Conservation (phyloP, 2,797 vertebrate genomes). For the Hylomyscus alleni region DNA sequence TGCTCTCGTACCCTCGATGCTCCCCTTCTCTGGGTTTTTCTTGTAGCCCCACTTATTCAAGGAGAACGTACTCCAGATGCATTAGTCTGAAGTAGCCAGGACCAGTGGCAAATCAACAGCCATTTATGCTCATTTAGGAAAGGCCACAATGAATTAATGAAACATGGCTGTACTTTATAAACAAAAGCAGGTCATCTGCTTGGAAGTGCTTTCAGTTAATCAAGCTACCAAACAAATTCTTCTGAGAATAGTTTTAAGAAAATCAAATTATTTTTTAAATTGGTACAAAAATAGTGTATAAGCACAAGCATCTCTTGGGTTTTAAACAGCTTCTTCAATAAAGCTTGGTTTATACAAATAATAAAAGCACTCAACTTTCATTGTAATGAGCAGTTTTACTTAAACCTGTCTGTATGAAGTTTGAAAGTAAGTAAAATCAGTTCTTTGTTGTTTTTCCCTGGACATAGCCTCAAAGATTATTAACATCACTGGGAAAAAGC, state of each 20-base stretch:
- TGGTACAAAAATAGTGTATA: slow-evolving; percentile 42
- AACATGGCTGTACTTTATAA: slow-evolving; percentile 43
- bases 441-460: not conserved
- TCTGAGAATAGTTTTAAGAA: slow-evolving; percentile 59
- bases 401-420: not conserved
- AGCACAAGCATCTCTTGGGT: slow-evolving; percentile 29
- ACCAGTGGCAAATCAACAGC: slow-evolving; percentile 41
- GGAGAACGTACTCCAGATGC: not conserved
- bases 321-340: slow-evolving; percentile 46
- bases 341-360: slow-evolving; percentile 38
- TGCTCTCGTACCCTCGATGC: not conserved
- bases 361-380: slow-evolving; percentile 31
- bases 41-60: not conserved
- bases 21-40: not conserved
- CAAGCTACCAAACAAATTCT: slow-evolving; percentile 48
- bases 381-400: slow-evolving; percentile 56
- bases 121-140: slow-evolving; percentile 1
- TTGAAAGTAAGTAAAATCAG: not conserved
- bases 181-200: slow-evolving; percentile 18
- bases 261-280: slow-evolving; percentile 69
- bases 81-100: not conserved
- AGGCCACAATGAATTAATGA: slow-evolving; percentile 52
- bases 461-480: not conserved
- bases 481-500: not conserved
- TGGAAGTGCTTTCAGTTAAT: slow-evolving; percentile 50